These are phyloP conservation scores for Opisthograptis luteolata DNA, from an alignment of 2,888 invertebrate species.

Conservation along the genomic window DNA sequence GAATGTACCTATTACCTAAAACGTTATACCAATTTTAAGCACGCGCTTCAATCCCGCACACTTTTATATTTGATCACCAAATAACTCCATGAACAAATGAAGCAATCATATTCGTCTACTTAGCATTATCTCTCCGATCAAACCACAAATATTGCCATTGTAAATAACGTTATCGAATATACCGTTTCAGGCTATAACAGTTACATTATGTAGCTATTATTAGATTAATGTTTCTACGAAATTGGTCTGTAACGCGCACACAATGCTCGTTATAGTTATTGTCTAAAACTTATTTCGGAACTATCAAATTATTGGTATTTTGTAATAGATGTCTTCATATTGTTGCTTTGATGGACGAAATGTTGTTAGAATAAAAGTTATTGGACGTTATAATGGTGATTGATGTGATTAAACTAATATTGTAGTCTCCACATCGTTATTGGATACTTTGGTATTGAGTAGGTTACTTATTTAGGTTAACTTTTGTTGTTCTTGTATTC, in stretches of 20 bases:
- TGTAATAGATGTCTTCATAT: constrained; percentile 50
- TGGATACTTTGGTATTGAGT: neutral
- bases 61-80: constrained; percentile 37
- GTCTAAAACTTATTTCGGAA: constrained; percentile 49
- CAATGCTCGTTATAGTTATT: constrained; percentile 54
- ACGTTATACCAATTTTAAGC: neutral
- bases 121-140: constrained; percentile 48
- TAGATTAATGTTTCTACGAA: constrained; percentile 70
- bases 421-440: neutral
- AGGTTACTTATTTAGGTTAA: no score
- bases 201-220: constrained; percentile 50
- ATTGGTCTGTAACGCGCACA: constrained; percentile 64
- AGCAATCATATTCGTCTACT: constrained; percentile 56
- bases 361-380: constrained; percentile 19
- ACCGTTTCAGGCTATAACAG: constrained; percentile 35
- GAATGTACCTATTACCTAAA: no score
- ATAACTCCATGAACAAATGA: constrained; percentile 40
- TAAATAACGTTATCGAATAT: constrained; percentile 21
- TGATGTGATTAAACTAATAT: constrained; percentile 11
- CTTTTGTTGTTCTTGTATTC: no score
- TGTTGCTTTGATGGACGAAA: constrained; percentile 19
- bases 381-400: constrained; percentile 16
- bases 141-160: constrained; percentile 41
- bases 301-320: constrained; percentile 45
- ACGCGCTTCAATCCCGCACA: constrained; percentile 20